Evolutionary conservation across 2,888 invertebrate genomes (phyloP).

Genomic region (Myathropa florea): DNA sequence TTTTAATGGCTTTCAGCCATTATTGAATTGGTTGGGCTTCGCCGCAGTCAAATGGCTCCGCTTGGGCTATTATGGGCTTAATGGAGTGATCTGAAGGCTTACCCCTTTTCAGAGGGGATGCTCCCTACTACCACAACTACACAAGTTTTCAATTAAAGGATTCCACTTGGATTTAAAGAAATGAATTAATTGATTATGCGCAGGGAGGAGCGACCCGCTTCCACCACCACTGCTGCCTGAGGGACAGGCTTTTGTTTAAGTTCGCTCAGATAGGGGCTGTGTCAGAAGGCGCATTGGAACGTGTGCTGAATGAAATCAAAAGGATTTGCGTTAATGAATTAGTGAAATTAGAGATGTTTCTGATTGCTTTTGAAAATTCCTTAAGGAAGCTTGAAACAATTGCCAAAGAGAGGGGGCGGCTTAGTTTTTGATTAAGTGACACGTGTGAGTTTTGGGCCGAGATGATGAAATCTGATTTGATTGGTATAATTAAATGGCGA

Average conservation of each 20-base stretch:
- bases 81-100: slow-evolving; percentile 31
- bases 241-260: background rate
- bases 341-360: slow-evolving; percentile 1
- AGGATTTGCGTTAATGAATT: slow-evolving; percentile 16
- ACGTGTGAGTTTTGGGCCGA: background rate
- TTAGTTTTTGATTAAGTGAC: background rate
- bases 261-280: background rate
- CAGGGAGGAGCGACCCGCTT: background rate
- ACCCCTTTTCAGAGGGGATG: slow-evolving; percentile 30
- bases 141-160: slow-evolving; percentile 46
- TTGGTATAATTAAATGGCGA: background rate
- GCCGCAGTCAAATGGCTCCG: slow-evolving; percentile 33
- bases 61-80: slow-evolving; percentile 26
- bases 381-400: background rate
- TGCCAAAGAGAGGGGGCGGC: background rate
- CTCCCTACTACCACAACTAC: background rate
- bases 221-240: background rate
- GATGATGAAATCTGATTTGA: background rate
- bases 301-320: slow-evolving; percentile 16
- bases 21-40: slow-evolving; percentile 53
- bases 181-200: slow-evolving; percentile 40
- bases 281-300: background rate
- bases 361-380: background rate
- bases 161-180: slow-evolving; percentile 25
- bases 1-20: slow-evolving; percentile 52